Evolutionary conservation across 37 sponge, comb jelly and placozoan species (phyloP), one percentile per base, ranked within the genome.

Genomic region (Halichondria panicea): DNA sequence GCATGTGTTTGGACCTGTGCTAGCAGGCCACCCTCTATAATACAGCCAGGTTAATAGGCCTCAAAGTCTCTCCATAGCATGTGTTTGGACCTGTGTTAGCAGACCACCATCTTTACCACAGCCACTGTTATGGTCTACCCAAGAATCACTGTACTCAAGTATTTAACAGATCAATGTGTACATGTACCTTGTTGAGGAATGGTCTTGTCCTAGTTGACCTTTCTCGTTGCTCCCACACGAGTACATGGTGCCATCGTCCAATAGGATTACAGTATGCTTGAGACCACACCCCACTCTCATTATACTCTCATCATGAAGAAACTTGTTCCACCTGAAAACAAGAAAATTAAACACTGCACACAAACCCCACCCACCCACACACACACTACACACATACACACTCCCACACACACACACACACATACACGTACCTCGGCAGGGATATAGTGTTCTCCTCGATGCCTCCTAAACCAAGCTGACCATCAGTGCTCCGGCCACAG

Each of bases 401-500:
- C n/a, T n/a, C n/a, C n/a, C n/a, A n/a, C n/a, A n/a, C n/a, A n/a
- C n/a, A n/a, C n/a, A n/a, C n/a, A n/a, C n/a, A n/a, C n/a, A n/a
- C n/a, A n/a, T n/a, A n/a, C n/a, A 28, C 35, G 5, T 1, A 58
- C 70, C 72, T 75, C 35, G 77, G 76, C 15, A 53, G 46, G 27
- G 7, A 21, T 62, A 83, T 42, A 40, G 33, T 44, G 57, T 41
- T 64, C 0, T 80, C 74, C 43, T 81, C 89, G 22, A 79, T 88
- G 2, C 89, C 89, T 0, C 89, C 92, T n/a, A 92, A 55, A 5
- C 92, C 92, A 32, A 92, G 76, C 69, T 87, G 85, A 15, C 92
- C 92, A 40, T 88, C 76, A 3, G 44, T 13, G 1, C 85, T 79
- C 33, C 70, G 63, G 1, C 92, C 92, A 80, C 84, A 92, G 48